A percentile compares a stretch with the other conserved stretches of the same genome.
Evolutionary conservation across 2,888 invertebrate genomes (phyloP).

Genomic region (Aleiodes leptofemur): DNA sequence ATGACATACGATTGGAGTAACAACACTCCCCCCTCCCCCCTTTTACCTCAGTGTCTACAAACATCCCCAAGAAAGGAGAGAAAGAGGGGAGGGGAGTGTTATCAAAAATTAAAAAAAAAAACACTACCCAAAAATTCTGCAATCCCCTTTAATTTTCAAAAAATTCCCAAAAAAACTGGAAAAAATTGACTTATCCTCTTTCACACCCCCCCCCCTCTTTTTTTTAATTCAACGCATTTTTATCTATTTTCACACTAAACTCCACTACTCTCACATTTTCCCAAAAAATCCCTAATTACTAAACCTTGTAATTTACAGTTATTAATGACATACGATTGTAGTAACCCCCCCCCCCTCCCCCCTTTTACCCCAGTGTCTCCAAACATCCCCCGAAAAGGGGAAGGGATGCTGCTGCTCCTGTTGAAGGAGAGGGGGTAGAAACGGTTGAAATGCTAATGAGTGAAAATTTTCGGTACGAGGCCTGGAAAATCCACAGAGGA

Average conservation of each 20-base stretch:
- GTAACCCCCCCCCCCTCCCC: conserved; percentile 9
- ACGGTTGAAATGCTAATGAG: conserved; percentile 70
- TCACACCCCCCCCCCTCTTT: too few relatives aligned
- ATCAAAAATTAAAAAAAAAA: too few relatives aligned
- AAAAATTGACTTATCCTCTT: too few relatives aligned
- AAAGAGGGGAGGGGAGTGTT: too few relatives aligned
- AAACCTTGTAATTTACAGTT: conserved; percentile 1
- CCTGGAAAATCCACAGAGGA: conserved; percentile 34
- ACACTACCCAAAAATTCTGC: too few relatives aligned
- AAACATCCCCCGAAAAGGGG: neutral
- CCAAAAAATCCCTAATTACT: too few relatives aligned
- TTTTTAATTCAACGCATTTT: too few relatives aligned
- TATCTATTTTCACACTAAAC: neutral
- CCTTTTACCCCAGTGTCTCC: neutral
- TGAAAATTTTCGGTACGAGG: conserved; percentile 40
- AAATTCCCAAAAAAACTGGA: too few relatives aligned
- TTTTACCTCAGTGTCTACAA: too few relatives aligned
- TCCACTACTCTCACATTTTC: too few relatives aligned
- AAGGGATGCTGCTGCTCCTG: neutral
- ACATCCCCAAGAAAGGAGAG: too few relatives aligned
- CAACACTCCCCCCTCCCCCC: conserved; percentile 37
- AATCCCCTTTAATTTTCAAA: too few relatives aligned
- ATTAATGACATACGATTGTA: conserved; percentile 42
- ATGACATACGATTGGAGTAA: conserved; percentile 43
- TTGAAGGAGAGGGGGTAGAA: conserved; percentile 44